phyloP scores from a whole-genome alignment of 2,113 vertebrate species.

The Elephas maximus region DNA sequence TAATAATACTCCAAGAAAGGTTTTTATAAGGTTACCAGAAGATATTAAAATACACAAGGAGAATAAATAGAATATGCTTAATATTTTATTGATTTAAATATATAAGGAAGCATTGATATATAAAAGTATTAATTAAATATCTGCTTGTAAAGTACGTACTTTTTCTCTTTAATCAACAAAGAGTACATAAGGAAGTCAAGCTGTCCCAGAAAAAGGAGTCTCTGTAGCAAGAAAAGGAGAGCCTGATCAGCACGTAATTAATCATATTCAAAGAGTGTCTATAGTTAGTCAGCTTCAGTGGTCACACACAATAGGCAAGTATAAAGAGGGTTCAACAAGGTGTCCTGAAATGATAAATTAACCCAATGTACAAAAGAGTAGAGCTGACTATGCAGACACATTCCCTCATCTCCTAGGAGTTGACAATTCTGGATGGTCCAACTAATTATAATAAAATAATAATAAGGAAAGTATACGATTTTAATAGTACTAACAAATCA shows the following conservation, averaged over 20 bases:
- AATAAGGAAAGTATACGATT: conserved; percentile 72
- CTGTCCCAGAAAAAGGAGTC: background rate
- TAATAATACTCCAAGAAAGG: background rate
- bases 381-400: conserved; percentile 52
- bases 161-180: background rate
- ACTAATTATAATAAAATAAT: conserved; percentile 77
- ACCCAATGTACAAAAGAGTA: conserved; percentile 56
- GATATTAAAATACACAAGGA: background rate
- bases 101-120: background rate
- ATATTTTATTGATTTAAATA: conserved; percentile 45
- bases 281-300: conserved; percentile 52
- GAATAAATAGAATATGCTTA: conserved; percentile 19
- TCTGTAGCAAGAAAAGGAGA: background rate
- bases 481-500: conserved; percentile 66
- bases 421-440: conserved; percentile 68
- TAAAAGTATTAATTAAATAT: conserved; percentile 13
- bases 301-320: conserved; percentile 64
- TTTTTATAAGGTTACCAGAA: background rate
- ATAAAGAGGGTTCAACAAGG: conserved; percentile 24
- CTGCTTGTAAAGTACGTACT: background rate
- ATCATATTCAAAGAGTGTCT: conserved; percentile 67
- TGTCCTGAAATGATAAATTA: conserved; percentile 76
- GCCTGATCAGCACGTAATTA: conserved; percentile 47
- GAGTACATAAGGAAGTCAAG: background rate
- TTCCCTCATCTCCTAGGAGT: conserved; percentile 67